phyloP scores from a whole-genome alignment of 2,888 invertebrate species.

The Sclerodermus sp. region DNA sequence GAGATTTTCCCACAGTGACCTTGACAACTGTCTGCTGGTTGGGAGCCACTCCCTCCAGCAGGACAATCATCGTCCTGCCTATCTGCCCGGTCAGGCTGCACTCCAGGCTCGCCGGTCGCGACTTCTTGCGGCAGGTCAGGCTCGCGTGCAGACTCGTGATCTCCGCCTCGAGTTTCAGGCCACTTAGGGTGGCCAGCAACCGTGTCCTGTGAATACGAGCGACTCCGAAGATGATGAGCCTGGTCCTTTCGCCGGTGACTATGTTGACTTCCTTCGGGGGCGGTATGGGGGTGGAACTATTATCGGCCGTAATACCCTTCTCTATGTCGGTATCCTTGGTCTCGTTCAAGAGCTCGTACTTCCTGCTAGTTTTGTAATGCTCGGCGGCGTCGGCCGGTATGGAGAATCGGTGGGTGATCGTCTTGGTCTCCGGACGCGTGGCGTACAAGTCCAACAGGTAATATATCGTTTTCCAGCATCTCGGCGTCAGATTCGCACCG shows the following conservation, averaged over 20 bases:
- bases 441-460: slow-evolving; percentile 90
- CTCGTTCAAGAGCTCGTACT: slow-evolving; percentile 63
- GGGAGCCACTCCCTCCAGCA: slow-evolving; percentile 87
- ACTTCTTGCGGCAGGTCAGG: slow-evolving; percentile 86
- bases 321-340: slow-evolving; percentile 64
- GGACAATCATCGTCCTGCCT: slow-evolving; percentile 87
- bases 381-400: slow-evolving; percentile 72
- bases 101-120: slow-evolving; percentile 70
- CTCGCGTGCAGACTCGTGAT: slow-evolving; percentile 90
- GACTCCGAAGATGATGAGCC: slow-evolving; percentile 84
- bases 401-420: slow-evolving; percentile 80
- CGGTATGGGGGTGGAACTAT: slow-evolving; percentile 56
- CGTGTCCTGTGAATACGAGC: slow-evolving; percentile 84
- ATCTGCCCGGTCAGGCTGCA: slow-evolving; percentile 87
- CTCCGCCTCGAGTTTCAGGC: slow-evolving; percentile 92
- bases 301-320: slow-evolving; percentile 59
- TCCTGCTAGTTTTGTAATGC: slow-evolving; percentile 65
- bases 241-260: slow-evolving; percentile 68
- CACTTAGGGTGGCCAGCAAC: slow-evolving; percentile 86
- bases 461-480: slow-evolving; percentile 94
- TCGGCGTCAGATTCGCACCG: slow-evolving; percentile 63
- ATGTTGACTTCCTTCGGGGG: slow-evolving; percentile 55
- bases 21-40: slow-evolving; percentile 93
- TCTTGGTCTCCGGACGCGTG: slow-evolving; percentile 93
- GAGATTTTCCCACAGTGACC: slow-evolving; percentile 88